Evolutionary conservation across 2,888 invertebrate species (phyloP).

Genomic region (Papilio gigon): DNA sequence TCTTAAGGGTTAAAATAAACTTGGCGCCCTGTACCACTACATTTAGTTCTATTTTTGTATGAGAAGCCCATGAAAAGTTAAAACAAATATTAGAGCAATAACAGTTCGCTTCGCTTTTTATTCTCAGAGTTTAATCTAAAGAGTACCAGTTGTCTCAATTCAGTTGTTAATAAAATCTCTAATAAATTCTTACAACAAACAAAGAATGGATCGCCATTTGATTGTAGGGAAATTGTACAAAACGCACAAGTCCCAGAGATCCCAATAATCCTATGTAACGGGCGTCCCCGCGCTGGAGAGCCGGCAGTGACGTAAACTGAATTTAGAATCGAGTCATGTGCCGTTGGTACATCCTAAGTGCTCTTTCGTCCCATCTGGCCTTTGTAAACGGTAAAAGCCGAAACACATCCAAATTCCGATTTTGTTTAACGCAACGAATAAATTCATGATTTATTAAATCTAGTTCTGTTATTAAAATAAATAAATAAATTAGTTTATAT

Average conservation of each 20-base stretch:
- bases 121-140: neutral
- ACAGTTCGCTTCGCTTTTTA: neutral
- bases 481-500: neutral
- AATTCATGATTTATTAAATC: conserved; percentile 11
- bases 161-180: conserved; percentile 2
- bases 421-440: conserved; percentile 5
- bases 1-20: no score
- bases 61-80: neutral
- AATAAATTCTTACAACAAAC: neutral
- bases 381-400: conserved; percentile 33
- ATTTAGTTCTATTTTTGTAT: neutral
- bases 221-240: conserved; percentile 19
- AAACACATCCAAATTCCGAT: conserved; percentile 24
- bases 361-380: conserved; percentile 28
- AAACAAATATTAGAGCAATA: neutral
- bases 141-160: neutral
- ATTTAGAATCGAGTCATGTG: conserved; percentile 36
- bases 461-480: neutral
- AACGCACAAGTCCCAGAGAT: conserved; percentile 23
- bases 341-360: conserved; percentile 26
- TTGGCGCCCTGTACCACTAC: no score
- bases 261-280: conserved; percentile 33
- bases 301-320: conserved; percentile 29
- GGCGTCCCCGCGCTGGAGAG: conserved; percentile 13
- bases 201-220: conserved; percentile 11